Base-by-base conservation (phyloP, 2,888 invertebrate genomes). In the Phania funesta region DNA sequence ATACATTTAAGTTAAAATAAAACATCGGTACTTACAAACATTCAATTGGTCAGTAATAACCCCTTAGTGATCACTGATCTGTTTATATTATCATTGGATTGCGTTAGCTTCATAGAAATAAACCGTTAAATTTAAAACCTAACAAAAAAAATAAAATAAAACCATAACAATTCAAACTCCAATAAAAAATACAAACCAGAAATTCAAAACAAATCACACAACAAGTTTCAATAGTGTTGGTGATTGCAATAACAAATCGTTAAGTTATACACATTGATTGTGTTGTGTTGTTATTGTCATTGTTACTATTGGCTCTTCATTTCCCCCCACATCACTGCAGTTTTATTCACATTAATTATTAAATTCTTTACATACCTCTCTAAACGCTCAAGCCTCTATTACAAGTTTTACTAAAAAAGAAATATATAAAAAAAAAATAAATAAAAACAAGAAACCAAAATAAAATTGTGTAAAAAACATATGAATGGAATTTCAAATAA, bases 121-220 rank as follows among this genome's bases (percentile, higher is more conserved):
- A 60, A 35, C 50, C 76, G 68, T 68, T 70, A 46, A 65, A 65
- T 74, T 56, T 56, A n/a, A 74, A 74, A 56, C 35, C 29, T 29
- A 41, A 13, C 16, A 13, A 54, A 54, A 41, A 50, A 24, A 20
- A 22, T 22, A 5, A 54, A 26, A 58, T 1, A 18, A 60, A 41
- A 26, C 20, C 18, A 41, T 16, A 54, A 70, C 29, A 41, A 74
- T 24, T 58, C 56, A 16, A 46, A 11, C 13, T n/a, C 3, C 13
- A 32, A 54, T 8, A 58, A 70, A 46, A n/a, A 16, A 35, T n/a
- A 32, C 2, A 20, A 62, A 22, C 11, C 8, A 29, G n/a, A 62
- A 52, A 52, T 41, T 29, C 41, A 41, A 16, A 62, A 73, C 62
- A 52, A 52, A 41, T 41, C 22, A 26, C 20, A 48, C 24, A 52